Evolutionary conservation across 2,888 invertebrate species (phyloP).

Genomic region (Nyleta sp.): DNA sequence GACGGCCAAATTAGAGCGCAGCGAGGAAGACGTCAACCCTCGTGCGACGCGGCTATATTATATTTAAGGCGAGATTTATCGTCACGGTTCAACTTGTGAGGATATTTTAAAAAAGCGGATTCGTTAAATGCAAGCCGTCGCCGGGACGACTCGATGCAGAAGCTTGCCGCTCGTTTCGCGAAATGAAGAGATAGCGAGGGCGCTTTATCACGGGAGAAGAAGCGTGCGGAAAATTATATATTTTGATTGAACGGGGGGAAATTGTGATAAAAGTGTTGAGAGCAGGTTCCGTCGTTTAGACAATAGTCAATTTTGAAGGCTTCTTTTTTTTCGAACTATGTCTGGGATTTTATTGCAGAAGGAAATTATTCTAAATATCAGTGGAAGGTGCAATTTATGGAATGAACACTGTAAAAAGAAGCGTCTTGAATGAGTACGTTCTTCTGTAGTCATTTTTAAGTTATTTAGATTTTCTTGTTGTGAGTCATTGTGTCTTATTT

Average conservation of each 20-base stretch:
- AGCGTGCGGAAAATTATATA: constrained; percentile 31
- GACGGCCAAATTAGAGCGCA: constrained; percentile 58
- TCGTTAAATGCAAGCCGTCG: constrained; percentile 27
- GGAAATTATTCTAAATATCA: not conserved
- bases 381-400: no score
- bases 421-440: no score
- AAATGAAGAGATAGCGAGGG: constrained; percentile 35
- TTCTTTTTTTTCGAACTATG: not conserved
- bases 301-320: not conserved
- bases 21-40: constrained; percentile 25
- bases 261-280: constrained; percentile 9
- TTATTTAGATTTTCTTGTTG: no score
- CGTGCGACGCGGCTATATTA: constrained; percentile 31
- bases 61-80: constrained; percentile 55
- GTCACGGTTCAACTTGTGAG: constrained; percentile 32
- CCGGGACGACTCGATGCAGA: constrained; percentile 11
- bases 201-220: constrained; percentile 22
- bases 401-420: no score
- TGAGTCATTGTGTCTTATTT: no score
- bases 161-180: constrained; percentile 43
- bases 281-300: not conserved
- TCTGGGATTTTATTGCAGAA: not conserved
- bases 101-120: constrained; percentile 46
- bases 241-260: constrained; percentile 33
- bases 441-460: no score